Conservation (phyloP, 2,797 vertebrate species). For the Meriones psammophilus region DNA sequence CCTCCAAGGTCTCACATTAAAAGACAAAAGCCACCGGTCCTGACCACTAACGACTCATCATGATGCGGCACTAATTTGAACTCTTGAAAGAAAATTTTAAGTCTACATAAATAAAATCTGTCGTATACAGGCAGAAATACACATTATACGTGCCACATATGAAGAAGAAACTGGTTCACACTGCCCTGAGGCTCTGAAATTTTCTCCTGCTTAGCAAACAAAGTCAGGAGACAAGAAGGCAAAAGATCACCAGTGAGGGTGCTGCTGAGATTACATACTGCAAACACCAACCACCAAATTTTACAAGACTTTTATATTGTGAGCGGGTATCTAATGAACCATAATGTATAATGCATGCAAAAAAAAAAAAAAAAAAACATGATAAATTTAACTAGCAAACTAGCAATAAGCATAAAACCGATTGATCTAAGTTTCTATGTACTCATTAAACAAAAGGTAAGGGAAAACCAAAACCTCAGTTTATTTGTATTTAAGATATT, state of each 20-base stretch:
- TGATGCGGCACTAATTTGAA: conserved; percentile 40
- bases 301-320: neutral
- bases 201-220: conserved; percentile 59
- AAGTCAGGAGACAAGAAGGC: conserved; percentile 21
- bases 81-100: conserved; percentile 63
- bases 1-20: neutral
- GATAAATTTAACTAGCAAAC: neutral
- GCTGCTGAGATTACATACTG: neutral
- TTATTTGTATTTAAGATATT: conserved; percentile 12
- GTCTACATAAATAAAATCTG: conserved; percentile 72
- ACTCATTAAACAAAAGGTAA: conserved; percentile 13
- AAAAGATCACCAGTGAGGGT: neutral
- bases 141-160: conserved; percentile 70
- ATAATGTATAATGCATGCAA: neutral
- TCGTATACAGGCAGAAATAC: conserved; percentile 56
- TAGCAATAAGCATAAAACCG: neutral
- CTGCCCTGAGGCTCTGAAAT: conserved; percentile 51
- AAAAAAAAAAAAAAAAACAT: neutral
- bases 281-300: neutral
- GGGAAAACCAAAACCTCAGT: conserved; percentile 17
- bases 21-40: neutral
- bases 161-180: conserved; percentile 61
- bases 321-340: neutral
- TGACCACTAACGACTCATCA: conserved; percentile 30
- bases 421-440: neutral